These are phyloP conservation scores for Apamea sordens DNA, from an alignment of 2,888 invertebrate genomes.

Conservation along the genomic window DNA sequence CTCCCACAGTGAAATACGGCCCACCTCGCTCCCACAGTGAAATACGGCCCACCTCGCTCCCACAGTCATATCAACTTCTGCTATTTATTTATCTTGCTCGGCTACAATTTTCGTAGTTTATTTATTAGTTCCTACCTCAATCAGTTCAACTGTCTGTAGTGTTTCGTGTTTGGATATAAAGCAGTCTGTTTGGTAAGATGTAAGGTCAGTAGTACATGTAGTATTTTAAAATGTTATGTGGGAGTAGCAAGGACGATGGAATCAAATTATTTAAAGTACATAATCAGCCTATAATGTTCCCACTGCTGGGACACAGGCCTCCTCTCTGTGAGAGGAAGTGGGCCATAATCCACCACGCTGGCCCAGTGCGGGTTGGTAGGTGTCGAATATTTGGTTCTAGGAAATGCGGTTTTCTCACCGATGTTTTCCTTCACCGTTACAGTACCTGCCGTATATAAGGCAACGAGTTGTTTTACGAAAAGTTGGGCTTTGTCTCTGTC, in stretches of 20 bases:
- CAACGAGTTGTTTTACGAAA: background rate
- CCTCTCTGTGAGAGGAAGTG: background rate
- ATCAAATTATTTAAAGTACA: background rate
- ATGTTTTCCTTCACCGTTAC: background rate
- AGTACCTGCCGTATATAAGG: background rate
- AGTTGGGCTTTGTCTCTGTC: no score
- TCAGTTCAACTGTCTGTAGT: slow-evolving; percentile 14
- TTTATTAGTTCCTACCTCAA: slow-evolving; percentile 44
- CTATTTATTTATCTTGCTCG: slow-evolving; percentile 40
- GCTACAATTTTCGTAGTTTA: slow-evolving; percentile 40
- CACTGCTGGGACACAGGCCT: background rate
- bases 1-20: no score
- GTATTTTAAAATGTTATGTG: slow-evolving; percentile 7
- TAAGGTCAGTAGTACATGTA: slow-evolving; percentile 1
- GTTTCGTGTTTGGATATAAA: slow-evolving; percentile 36
- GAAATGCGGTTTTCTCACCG: background rate
- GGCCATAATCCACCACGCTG: background rate
- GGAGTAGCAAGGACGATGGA: background rate
- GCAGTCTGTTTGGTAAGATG: slow-evolving; percentile 17
- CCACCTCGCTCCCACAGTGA: no score
- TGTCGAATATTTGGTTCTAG: background rate
- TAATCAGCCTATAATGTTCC: background rate
- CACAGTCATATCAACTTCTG: slow-evolving; percentile 29
- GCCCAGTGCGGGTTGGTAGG: background rate
- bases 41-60: background rate